Percentiles rank a stretch among this genome's conserved stretches.
Evolutionary conservation across 2,113 vertebrate genomes (phyloP).

Genomic region (Aythya baeri): DNA sequence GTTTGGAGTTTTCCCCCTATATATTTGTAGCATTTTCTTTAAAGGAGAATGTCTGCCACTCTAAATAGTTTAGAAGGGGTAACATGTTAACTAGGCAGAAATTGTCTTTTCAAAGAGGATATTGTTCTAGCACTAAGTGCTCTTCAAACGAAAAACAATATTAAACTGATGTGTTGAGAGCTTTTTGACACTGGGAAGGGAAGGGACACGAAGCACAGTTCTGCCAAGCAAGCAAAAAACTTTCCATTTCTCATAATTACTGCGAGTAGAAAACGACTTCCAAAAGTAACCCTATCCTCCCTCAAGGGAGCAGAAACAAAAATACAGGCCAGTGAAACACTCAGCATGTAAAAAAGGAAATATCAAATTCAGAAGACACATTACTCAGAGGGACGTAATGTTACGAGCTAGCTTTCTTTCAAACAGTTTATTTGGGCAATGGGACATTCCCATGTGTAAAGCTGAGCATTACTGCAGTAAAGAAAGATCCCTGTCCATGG

Average conservation of each 20-base stretch:
- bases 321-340: slow-evolving; percentile 11
- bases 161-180: neutral
- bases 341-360: slow-evolving; percentile 10
- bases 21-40: neutral
- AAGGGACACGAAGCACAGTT: neutral
- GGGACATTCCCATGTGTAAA: neutral
- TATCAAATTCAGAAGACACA: slow-evolving; percentile 4
- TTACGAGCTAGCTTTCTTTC: neutral
- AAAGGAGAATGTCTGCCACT: slow-evolving; percentile 12
- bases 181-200: neutral
- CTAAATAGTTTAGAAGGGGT: neutral
- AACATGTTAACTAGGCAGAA: neutral
- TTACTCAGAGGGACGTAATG: neutral
- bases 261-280: slow-evolving; percentile 3
- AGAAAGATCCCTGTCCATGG: neutral
- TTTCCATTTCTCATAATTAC: slow-evolving; percentile 37
- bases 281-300: slow-evolving; percentile 36
- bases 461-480: neutral
- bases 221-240: slow-evolving; percentile 20
- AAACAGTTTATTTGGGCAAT: neutral
- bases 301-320: slow-evolving; percentile 38
- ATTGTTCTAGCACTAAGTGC: neutral
- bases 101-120: neutral
- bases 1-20: neutral
- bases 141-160: neutral